Conservation (phyloP, 2,797 vertebrate species). For the Nothura maculosa region DNA sequence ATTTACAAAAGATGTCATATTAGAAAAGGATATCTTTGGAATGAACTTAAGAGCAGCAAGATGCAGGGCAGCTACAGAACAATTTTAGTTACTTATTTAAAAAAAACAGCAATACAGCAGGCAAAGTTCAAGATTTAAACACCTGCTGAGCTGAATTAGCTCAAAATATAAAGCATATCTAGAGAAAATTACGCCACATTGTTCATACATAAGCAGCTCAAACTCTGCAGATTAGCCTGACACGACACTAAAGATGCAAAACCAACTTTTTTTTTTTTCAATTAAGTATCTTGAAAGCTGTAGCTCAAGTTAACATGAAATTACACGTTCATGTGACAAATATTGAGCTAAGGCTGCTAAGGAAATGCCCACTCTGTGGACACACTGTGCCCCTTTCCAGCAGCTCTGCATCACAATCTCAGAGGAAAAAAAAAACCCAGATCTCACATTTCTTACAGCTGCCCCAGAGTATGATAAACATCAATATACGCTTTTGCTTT, state of each 20-base stretch:
- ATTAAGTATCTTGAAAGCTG: not conserved
- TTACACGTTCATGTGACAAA: too few relatives aligned
- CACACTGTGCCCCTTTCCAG: not conserved
- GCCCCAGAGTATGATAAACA: not conserved
- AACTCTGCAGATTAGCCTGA: not conserved
- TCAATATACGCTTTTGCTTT: not conserved
- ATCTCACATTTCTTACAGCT: too few relatives aligned
- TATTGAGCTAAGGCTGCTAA: not conserved
- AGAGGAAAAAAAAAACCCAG: not conserved
- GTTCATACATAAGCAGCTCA: not conserved
- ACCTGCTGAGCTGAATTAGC: not conserved
- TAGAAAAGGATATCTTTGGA: not conserved
- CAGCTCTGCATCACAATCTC: not conserved
- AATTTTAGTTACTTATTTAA: not conserved
- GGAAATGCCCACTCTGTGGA: fast-evolving
- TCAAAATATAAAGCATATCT: not conserved
- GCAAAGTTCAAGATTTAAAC: not conserved
- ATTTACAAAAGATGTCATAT: not conserved
- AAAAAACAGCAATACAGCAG: not conserved
- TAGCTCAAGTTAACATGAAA: not conserved
- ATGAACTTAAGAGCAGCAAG: not conserved
- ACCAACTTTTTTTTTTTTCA: too few relatives aligned
- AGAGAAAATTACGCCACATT: not conserved
- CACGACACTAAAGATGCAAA: too few relatives aligned
- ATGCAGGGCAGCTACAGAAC: not conserved